phyloP scores from a whole-genome alignment of 2,113 vertebrate species.

The Platanista minor region DNA sequence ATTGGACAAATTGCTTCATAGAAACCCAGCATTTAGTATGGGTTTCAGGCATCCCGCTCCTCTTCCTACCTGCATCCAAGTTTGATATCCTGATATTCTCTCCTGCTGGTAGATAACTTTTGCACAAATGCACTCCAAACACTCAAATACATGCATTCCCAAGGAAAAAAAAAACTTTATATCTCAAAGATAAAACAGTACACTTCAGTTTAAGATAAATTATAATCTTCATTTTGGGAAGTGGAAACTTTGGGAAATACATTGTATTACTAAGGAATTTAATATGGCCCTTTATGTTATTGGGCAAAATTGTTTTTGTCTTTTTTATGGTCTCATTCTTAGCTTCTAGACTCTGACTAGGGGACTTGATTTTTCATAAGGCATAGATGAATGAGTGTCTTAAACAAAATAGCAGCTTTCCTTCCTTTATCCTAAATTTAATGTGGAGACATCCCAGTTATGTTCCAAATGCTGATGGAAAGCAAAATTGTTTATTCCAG shows the following conservation, averaged over 20 bases:
- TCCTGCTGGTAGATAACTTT: background rate
- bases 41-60: background rate
- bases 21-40: background rate
- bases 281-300: background rate
- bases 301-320: background rate
- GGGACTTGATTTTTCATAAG: background rate
- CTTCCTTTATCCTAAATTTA: background rate
- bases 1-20: background rate
- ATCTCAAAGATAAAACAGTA: background rate
- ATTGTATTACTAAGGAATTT: background rate
- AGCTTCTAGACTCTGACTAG: background rate
- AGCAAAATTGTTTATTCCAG: background rate
- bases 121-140: background rate
- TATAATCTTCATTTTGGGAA: background rate
- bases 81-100: background rate
- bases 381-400: background rate
- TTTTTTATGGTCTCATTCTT: background rate
- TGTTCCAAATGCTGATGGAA: background rate
- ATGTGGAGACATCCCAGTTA: background rate
- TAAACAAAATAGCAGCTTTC: background rate
- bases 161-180: background rate
- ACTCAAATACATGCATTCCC: background rate
- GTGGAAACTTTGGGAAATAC: background rate
- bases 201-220: background rate
- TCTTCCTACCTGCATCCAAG: background rate